Conservation (phyloP, 2,888 invertebrate species). For the Agrotis segetum region DNA sequence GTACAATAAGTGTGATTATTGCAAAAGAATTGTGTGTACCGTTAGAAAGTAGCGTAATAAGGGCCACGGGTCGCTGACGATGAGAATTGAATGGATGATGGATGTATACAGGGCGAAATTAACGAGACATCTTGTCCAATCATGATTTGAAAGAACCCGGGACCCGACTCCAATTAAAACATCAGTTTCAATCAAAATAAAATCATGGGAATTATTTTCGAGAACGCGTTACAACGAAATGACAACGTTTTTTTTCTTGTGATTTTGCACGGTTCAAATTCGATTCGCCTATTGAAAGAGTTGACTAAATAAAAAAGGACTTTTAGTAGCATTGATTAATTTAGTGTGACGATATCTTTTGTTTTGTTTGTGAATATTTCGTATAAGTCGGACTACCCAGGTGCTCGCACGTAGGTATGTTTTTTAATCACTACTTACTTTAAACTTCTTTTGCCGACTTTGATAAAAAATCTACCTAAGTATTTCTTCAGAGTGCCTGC, state of each 20-base stretch:
- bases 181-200: conserved; percentile 10
- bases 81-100: conserved; percentile 52
- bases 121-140: conserved; percentile 53
- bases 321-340: conserved; percentile 8
- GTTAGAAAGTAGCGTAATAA: conserved; percentile 74
- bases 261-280: conserved; percentile 35
- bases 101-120: conserved; percentile 48
- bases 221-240: background rate
- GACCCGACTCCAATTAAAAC: conserved; percentile 16
- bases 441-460: background rate
- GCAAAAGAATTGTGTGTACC: conserved; percentile 67
- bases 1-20: conserved; percentile 71
- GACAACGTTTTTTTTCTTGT: conserved; percentile 16
- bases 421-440: no score
- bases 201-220: conserved; percentile 19
- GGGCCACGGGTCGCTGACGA: conserved; percentile 61
- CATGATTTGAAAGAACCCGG: conserved; percentile 37
- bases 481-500: background rate
- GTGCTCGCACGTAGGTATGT: background rate
- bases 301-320: background rate
- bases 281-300: conserved; percentile 16
- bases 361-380: conserved; percentile 5
- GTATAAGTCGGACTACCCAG: background rate
- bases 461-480: background rate
- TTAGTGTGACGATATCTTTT: conserved; percentile 30